Evolutionary conservation across 2,113 vertebrate genomes (phyloP).

Genomic region (Gasterosteus aculeatus): DNA sequence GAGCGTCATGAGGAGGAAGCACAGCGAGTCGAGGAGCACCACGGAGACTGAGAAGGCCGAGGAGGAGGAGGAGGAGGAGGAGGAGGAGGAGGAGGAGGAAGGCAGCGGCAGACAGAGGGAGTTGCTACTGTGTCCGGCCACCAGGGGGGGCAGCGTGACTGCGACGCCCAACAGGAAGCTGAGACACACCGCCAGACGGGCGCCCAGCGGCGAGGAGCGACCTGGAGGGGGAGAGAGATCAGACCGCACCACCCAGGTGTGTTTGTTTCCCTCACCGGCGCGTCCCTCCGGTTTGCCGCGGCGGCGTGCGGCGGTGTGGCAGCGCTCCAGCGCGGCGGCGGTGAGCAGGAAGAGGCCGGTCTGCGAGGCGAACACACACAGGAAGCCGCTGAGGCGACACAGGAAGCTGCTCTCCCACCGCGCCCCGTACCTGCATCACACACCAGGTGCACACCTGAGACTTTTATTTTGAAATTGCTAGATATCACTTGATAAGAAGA

Average conservation of each 20-base stretch:
- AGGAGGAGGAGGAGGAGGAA: slow-evolving; percentile 66
- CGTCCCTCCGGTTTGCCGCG: slow-evolving; percentile 6
- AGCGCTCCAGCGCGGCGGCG: slow-evolving; percentile 86
- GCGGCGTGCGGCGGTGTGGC: not conserved
- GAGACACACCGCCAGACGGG: slow-evolving; percentile 45
- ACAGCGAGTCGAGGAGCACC: slow-evolving; percentile 90
- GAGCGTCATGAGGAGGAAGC: slow-evolving; percentile 90
- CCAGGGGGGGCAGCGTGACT: slow-evolving; percentile 85
- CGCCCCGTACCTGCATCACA: slow-evolving; percentile 79
- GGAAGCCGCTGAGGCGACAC: slow-evolving; percentile 86
- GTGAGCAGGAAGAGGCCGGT: slow-evolving; percentile 91
- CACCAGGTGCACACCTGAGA: not conserved
- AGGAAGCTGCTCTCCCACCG: slow-evolving; percentile 89
- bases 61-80: slow-evolving; percentile 73
- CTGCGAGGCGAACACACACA: slow-evolving; percentile 90
- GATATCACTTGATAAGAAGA: not conserved
- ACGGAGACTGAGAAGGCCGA: slow-evolving; percentile 87
- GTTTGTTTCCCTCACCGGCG: slow-evolving; percentile 29
- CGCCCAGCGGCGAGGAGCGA: not conserved
- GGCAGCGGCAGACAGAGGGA: slow-evolving; percentile 89
- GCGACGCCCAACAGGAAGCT: slow-evolving; percentile 79
- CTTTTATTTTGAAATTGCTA: slow-evolving; percentile 1
- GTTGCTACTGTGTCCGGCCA: slow-evolving; percentile 81
- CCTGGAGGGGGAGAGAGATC: slow-evolving; percentile 17
- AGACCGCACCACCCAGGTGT: not conserved